Conservation (phyloP, 2,113 vertebrate species). For the Ptychochromis oligacanthus region DNA sequence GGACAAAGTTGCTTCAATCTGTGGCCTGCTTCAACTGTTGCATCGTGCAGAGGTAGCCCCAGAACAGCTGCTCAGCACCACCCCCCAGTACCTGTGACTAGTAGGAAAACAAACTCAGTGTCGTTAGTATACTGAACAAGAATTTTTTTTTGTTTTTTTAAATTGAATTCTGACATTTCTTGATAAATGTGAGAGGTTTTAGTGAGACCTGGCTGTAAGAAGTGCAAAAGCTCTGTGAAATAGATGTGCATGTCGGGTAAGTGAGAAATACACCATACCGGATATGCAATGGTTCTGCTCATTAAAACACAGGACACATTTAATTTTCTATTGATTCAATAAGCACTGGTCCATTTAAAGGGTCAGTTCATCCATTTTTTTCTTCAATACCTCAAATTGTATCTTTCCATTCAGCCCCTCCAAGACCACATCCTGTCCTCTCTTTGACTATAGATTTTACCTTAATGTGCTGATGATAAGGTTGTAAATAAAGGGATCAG, state of each 20-base stretch:
- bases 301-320: no score
- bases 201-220: no score
- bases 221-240: no score
- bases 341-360: background rate
- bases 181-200: no score
- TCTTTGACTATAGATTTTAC: background rate
- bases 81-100: background rate
- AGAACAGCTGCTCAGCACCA: background rate
- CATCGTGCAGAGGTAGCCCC: background rate
- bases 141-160: background rate
- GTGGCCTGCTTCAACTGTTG: background rate
- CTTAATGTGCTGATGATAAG: background rate
- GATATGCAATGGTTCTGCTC: no score
- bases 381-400: no score
- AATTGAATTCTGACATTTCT: no score
- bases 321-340: background rate
- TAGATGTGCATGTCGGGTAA: no score
- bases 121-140: background rate
- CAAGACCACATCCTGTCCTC: background rate
- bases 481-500: background rate
- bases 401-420: background rate
- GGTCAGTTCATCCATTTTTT: no score
- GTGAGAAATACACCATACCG: no score
- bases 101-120: background rate
- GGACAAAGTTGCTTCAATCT: background rate